Evolutionary conservation across 2,797 vertebrate genomes (phyloP), one percentile per base, ranked within the genome.

Genomic region (Pseudomugil tenellus): DNA sequence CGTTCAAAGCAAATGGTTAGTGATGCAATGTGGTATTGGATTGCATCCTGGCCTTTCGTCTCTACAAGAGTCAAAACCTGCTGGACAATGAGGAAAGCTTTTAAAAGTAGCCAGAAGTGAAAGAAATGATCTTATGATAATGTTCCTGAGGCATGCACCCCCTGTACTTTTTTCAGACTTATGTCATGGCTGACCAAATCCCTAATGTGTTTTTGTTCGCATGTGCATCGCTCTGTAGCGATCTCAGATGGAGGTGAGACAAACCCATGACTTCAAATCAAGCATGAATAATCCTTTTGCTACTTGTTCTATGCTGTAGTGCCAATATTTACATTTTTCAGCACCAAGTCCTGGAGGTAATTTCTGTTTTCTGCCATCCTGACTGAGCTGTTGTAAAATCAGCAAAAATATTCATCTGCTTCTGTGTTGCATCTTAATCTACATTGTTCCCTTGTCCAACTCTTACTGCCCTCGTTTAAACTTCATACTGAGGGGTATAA

Each of bases 81-180:
- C 55, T 65, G 60, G 77, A 58, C 41, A 79, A 62, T 62, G 48
- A 51, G 46, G 35, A 55, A 35, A 71, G 29, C 72, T 72, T 71
- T 83, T 65, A 70, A 74, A 43, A 57, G 16, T 19, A 56, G 69
- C 41, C 63, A 73, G 46, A 84, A 41, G 52, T 49, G 46, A 83
- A 39, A 62, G 25, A 8, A 77, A 79, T 79, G 25, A 68, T 66
- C 66, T 60, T 32, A 37, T 70, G 49, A 67, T 76, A 35, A 63
- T 14, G 37, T 37, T 51, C 34, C 29, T 63, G 28, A 34, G 35
- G 35, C 29, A 70, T 67, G 65, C 32, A 23, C 59, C 72, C 54
- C 37, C 13, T 46, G 10, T 39, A 52, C 41, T 25, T 49, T 49
- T 49, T 25, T 46, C 2, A n/a, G 6, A 46, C 23, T 51, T 25